Evolutionary conservation across 1,140 invertebrate genomes (phyloP).

Genomic region (Penaeus indicus): DNA sequence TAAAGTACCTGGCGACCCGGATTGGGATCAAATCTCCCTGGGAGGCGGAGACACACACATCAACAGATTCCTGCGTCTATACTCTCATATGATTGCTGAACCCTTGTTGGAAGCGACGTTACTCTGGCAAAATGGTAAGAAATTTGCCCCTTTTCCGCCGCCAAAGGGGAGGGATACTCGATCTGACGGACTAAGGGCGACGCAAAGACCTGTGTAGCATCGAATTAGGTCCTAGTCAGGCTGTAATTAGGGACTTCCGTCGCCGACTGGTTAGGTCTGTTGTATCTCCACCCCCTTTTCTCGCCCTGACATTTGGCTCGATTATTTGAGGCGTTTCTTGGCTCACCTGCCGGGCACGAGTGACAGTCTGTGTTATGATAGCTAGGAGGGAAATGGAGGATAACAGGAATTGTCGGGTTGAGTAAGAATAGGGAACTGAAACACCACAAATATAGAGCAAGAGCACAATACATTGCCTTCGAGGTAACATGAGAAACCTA

Average conservation of each 20-base stretch:
- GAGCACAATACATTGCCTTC: too few relatives aligned
- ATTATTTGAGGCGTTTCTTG: too few relatives aligned
- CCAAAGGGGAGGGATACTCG: background rate
- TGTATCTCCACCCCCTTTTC: constrained; percentile 17
- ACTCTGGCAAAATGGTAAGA: constrained; percentile 36
- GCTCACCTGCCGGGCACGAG: too few relatives aligned
- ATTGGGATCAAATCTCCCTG: background rate
- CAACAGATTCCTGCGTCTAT: constrained; percentile 45
- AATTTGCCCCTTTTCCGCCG: background rate
- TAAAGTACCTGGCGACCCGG: background rate
- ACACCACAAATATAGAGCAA: too few relatives aligned
- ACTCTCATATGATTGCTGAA: constrained; percentile 55
- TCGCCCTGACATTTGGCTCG: background rate
- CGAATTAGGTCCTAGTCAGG: background rate
- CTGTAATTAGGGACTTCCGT: constrained; percentile 23
- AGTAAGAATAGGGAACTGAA: too few relatives aligned
- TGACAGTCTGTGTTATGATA: too few relatives aligned
- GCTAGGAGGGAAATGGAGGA: too few relatives aligned
- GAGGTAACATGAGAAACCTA: too few relatives aligned
- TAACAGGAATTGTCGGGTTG: too few relatives aligned
- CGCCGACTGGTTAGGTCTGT: background rate
- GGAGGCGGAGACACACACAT: constrained; percentile 47
- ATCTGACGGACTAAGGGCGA: background rate
- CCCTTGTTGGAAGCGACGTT: constrained; percentile 23
- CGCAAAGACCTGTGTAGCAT: background rate